phyloP scores from a whole-genome alignment of 1,140 invertebrate species.

The Lasaia peninsularis region DNA sequence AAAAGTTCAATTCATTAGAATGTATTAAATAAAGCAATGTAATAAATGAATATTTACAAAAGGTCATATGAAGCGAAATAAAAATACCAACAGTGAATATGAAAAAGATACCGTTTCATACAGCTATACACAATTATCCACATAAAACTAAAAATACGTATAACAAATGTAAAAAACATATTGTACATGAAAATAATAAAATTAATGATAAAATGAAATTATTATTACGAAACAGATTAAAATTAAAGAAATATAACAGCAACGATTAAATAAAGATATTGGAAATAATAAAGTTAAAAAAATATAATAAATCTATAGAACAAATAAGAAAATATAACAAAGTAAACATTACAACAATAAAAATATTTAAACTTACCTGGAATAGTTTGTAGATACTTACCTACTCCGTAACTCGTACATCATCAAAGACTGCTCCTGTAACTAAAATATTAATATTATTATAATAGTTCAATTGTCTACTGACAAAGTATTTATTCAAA shows the following conservation, averaged over 20 bases:
- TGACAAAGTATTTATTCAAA: conserved; percentile 59
- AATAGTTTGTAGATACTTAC: conserved; percentile 26
- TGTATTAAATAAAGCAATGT: too few relatives aligned
- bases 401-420: conserved; percentile 17
- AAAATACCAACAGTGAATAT: too few relatives aligned
- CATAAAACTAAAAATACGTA: conserved; percentile 37
- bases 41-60: conserved; percentile 30
- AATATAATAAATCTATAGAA: neutral
- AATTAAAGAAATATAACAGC: conserved; percentile 33
- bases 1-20: too few relatives aligned
- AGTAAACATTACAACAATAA: conserved; percentile 16
- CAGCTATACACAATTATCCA: conserved; percentile 27
- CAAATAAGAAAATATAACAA: neutral
- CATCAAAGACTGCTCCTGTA: neutral
- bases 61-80: conserved; percentile 29
- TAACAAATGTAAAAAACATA: conserved; percentile 28
- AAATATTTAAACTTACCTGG: conserved; percentile 32
- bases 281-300: conserved; percentile 12
- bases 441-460: conserved; percentile 37
- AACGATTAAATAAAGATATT: neutral
- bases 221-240: conserved; percentile 22
- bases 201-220: conserved; percentile 15
- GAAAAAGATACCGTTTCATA: too few relatives aligned
- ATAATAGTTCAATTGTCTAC: conserved; percentile 30
- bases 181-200: conserved; percentile 25